These are phyloP conservation scores for Dermolepida albohirtum DNA, from an alignment of 2,888 invertebrate genomes.

Conservation along the genomic window DNA sequence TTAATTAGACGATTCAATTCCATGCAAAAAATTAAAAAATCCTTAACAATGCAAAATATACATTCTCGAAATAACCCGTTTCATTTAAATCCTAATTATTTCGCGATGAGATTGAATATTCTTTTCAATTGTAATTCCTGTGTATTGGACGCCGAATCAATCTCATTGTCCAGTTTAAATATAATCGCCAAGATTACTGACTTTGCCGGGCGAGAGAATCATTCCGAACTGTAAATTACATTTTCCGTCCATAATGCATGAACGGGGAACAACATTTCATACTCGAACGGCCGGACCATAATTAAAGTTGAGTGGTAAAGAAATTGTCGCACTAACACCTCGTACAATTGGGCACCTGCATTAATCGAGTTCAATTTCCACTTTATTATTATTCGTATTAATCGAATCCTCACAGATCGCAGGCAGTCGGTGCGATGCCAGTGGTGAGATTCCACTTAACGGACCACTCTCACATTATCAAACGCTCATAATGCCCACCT, in stretches of 20 bases:
- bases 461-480: constrained; percentile 23
- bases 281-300: not conserved
- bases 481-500: constrained; percentile 17
- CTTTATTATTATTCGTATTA: constrained; percentile 30
- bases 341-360: constrained; percentile 24
- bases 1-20: too few species aligned
- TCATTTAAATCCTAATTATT: too few species aligned
- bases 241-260: constrained; percentile 9
- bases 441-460: constrained; percentile 10
- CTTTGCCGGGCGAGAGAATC: not conserved
- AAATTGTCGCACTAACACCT: constrained; percentile 29
- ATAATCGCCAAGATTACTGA: constrained; percentile 6
- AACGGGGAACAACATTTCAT: constrained; percentile 8
- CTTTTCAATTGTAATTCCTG: constrained; percentile 1
- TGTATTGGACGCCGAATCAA: constrained; percentile 16
- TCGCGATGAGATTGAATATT: too few species aligned
- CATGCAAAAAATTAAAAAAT: too few species aligned
- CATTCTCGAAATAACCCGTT: too few species aligned
- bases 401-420: constrained; percentile 22
- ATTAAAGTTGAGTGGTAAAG: constrained; percentile 19
- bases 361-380: constrained; percentile 24
- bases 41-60: too few species aligned
- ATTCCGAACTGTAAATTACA: constrained; percentile 13
- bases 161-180: constrained; percentile 5
- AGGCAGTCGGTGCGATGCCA: not conserved